Percentiles rank a stretch among this genome's conserved stretches.
Evolutionary conservation across 30 jellyfish, hydroid and myxozoan species (phyloP).

Genomic region (Pseudorhiza aurosa): DNA sequence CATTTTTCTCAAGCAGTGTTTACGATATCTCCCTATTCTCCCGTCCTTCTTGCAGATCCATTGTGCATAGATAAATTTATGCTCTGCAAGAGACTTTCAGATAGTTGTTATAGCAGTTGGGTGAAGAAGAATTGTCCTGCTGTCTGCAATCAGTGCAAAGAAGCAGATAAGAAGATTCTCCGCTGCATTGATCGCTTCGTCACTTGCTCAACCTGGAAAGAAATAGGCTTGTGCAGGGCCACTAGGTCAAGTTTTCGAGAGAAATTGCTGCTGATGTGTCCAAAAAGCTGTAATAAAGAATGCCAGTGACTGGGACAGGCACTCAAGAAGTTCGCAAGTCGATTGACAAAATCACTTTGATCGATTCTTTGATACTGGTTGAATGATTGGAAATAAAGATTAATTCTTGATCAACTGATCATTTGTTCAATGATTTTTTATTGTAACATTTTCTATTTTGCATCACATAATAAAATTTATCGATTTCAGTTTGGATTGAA

Average conservation of each 20-base stretch:
- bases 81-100: not conserved
- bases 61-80: not conserved
- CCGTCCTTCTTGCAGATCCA: not conserved
- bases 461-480: no score
- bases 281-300: not conserved
- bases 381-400: no score
- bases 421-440: no score
- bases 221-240: slow-evolving; percentile 27
- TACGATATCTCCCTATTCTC: not conserved
- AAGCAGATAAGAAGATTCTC: not conserved
- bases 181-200: slow-evolving; percentile 1
- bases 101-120: slow-evolving; percentile 2
- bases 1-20: no score
- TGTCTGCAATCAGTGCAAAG: not conserved
- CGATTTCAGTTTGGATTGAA: no score
- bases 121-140: slow-evolving; percentile 5
- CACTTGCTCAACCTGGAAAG: slow-evolving; percentile 24
- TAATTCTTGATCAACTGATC: no score
- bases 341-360: no score
- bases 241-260: not conserved
- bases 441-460: no score
- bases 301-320: not conserved
- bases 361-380: no score
- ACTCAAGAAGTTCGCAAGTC: no score
- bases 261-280: slow-evolving; percentile 15